Evolutionary conservation across 2,113 vertebrate species (phyloP), one percentile per base, ranked within the genome.

Genomic region (Delphinus delphis): DNA sequence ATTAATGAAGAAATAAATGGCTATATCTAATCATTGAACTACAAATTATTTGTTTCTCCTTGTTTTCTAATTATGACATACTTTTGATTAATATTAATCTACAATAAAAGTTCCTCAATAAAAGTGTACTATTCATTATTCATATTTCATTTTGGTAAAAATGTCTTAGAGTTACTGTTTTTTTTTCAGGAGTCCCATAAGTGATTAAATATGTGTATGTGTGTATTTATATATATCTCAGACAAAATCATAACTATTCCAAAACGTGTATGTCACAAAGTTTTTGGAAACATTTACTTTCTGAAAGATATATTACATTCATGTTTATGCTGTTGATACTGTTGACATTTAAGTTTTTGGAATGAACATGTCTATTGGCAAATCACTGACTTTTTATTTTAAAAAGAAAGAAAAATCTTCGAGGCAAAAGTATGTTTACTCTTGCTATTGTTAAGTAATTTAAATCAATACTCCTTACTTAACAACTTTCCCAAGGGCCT

Each of bases 381-480:
- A 94, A 25, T 85, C n/a, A 28, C 18, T 83, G 36, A 36, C 67
- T 38, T 38, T 38, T 38, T 38, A 65, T 90, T 90, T 68, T 36
- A 67, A 93, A 44, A 84, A 44, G 50, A 83, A 71, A n/a, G 38
- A 44, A 85, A 83, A 23, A 11, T 74, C 50, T 47, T 73, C 71
- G 38, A 71, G 26, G 25, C 17, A 90, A 85, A 96, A 88, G 0
- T 89, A 6, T 67, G 12, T 81, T 63, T 88, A 60, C 18, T 94
- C 23, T 92, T 90, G 60, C 26, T 96, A 20, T 85, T 88, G 53
- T 92, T 85, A 62, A 67, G 38, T 50, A 79, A 93, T 87, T 96
- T 93, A 80, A 95, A 92, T 92, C 85, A 84, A 82, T 91, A 93
- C 67, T 92, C 76, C 65, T 98, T 95, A 94, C 63, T 91, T 96